These are phyloP conservation scores for Tubulanus polymorphus DNA, from an alignment of 2,888 invertebrate genomes.

Conservation along the genomic window DNA sequence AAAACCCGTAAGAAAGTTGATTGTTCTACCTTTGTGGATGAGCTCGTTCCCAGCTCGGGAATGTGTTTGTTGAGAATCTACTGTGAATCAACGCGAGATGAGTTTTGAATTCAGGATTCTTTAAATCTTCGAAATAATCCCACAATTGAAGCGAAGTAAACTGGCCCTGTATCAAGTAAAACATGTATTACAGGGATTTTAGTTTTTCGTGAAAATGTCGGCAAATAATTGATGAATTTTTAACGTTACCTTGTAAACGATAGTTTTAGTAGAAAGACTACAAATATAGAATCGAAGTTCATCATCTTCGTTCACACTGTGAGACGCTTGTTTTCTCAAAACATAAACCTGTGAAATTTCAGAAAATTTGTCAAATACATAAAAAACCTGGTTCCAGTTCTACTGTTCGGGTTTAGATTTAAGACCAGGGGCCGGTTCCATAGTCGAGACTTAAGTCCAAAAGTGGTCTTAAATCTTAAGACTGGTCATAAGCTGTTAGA, in stretches of 20 bases:
- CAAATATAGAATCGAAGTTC: slow-evolving; percentile 92
- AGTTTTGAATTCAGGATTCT: slow-evolving; percentile 69
- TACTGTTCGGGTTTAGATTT: no score
- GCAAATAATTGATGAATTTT: no score
- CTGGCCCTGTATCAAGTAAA: slow-evolving; percentile 63
- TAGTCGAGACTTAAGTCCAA: no score
- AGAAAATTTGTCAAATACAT: no score
- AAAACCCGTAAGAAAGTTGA: not conserved
- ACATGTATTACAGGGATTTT: no score
- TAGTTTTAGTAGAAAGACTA: slow-evolving; percentile 80
- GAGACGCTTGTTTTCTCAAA: slow-evolving; percentile 87
- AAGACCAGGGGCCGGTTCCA: no score
- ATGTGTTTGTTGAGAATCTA: slow-evolving; percentile 98
- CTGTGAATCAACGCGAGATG: slow-evolving; percentile 96
- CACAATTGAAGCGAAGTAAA: slow-evolving; percentile 92
- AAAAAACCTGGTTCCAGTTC: no score
- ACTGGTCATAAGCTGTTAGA: no score
- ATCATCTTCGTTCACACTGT: slow-evolving; percentile 67
- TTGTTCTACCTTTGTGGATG: slow-evolving; percentile 81
- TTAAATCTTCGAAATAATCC: slow-evolving; percentile 67
- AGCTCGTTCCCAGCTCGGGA: slow-evolving; percentile 98
- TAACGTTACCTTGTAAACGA: slow-evolving; percentile 90
- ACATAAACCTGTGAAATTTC: slow-evolving; percentile 78
- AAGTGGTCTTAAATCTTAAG: no score
- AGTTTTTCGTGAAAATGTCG: no score